Base-by-base conservation (phyloP, 2,888 invertebrate species). In the Phasia obesa region DNA sequence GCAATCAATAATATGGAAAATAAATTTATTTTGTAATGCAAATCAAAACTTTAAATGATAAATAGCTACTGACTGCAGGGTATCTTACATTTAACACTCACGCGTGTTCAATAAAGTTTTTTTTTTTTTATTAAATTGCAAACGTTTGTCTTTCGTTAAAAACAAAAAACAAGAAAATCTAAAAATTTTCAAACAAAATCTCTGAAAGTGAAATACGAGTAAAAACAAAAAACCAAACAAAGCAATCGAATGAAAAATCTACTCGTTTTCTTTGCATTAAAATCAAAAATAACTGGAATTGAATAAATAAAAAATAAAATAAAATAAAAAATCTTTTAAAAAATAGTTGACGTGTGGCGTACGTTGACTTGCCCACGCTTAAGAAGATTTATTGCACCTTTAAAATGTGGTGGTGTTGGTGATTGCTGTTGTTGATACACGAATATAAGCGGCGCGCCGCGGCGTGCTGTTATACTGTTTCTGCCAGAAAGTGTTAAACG, bases 51-150 rank as follows among this genome's bases (percentile, higher is more conserved):
- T 15, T 2, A 42, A 11, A 42, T 42, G 13, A 15, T 15, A 3
- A 42, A 42, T 42, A 42, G 38, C 38, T 42, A 42, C n/a, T 15
- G 25, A 15, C 6, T 49, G 27, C 19, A 64, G 31, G 35, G 65
- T 6, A 59, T 31, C 19, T 35, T 13, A 7, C 9, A 44, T 38
- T 38, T 21, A 59, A 59, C 42, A 79, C 57, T 78, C 55, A 55
- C 47, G 53, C 57, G 59, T 60, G 80, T 84, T 84, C 85, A 86
- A 85, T 83, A 85, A 86, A 86, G 81, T 81, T 17, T 74, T 62
- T 53, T 65, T 53, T 65, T n/a, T n/a, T n/a, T n/a, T 47, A 64
- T 70, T 74, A 70, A 64, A 74, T 62, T 62, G 49, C 62, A 69
- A 76, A 57, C 38, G 59, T 64, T 59, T 78, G 59, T 51, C 21